A percentile compares a stretch with the other conserved stretches of the same genome.
These are phyloP conservation scores for Eptesicus fuscus DNA, from an alignment of 2,113 vertebrate genomes.

Conservation along the genomic window DNA sequence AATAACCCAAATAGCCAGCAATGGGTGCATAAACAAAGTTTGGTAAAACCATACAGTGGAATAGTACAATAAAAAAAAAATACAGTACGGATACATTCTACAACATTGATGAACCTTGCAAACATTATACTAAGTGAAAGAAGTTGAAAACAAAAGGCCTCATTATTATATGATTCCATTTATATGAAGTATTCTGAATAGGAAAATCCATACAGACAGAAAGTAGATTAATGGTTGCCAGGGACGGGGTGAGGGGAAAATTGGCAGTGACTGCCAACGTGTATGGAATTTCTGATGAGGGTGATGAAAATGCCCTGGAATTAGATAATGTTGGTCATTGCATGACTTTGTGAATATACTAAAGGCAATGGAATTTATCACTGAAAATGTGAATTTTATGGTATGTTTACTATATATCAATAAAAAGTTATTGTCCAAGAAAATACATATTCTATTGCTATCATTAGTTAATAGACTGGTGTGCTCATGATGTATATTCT, in stretches of 20 bases:
- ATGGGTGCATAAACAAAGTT: background rate
- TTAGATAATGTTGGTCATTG: background rate
- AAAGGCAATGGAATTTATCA: background rate
- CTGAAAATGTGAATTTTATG: background rate
- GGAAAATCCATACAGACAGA: background rate
- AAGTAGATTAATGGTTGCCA: background rate
- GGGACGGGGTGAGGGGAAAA: background rate
- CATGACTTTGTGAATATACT: background rate
- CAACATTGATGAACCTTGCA: background rate
- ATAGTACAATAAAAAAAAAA: conserved; percentile 12
- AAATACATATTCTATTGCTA: background rate
- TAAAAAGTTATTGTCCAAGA: background rate
- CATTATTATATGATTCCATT: background rate
- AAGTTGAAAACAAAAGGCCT: background rate
- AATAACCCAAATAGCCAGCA: background rate
- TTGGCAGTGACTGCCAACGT: background rate
- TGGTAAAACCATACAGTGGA: background rate
- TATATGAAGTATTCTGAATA: background rate
- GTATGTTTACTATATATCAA: background rate
- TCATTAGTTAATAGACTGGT: background rate
- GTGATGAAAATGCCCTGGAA: background rate
- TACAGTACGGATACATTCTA: background rate
- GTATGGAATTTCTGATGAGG: background rate
- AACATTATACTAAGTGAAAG: background rate
- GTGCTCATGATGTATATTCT: background rate